Percentiles rank a stretch among this genome's conserved stretches.
Conservation (phyloP, 1,140 invertebrate genomes). For the Cherax quadricarinatus region DNA sequence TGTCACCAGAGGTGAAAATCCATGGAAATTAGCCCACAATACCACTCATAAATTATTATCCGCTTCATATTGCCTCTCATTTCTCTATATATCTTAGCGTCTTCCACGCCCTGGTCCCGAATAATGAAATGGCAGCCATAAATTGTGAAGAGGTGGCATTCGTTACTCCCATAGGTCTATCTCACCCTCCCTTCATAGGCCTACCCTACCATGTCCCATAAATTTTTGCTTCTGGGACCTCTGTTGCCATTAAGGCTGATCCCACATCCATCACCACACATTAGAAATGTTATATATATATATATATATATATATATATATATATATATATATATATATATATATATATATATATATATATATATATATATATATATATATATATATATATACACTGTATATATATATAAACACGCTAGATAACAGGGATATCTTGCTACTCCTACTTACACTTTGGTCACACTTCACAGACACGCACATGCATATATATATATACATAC, state of each 20-base stretch:
- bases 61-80: constrained; percentile 47
- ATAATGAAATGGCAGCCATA: constrained; percentile 65
- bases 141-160: constrained; percentile 52
- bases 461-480: too few species aligned
- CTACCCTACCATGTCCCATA: constrained; percentile 19
- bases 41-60: constrained; percentile 60
- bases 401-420: too few species aligned
- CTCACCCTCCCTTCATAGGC: constrained; percentile 32
- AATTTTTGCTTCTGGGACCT: too few species aligned
- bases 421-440: too few species aligned
- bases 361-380: too few species aligned
- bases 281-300: too few species aligned
- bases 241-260: background rate
- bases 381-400: too few species aligned
- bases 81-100: constrained; percentile 53
- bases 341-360: too few species aligned
- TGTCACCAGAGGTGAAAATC: constrained; percentile 64
- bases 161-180: constrained; percentile 48
- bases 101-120: constrained; percentile 56
- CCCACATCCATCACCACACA: background rate
- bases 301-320: too few species aligned
- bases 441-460: too few species aligned
- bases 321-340: too few species aligned
- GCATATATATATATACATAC: too few species aligned
- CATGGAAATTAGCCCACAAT: constrained; percentile 51